Conservation (phyloP, 2,888 invertebrate species). For the Julus scandinavius region DNA sequence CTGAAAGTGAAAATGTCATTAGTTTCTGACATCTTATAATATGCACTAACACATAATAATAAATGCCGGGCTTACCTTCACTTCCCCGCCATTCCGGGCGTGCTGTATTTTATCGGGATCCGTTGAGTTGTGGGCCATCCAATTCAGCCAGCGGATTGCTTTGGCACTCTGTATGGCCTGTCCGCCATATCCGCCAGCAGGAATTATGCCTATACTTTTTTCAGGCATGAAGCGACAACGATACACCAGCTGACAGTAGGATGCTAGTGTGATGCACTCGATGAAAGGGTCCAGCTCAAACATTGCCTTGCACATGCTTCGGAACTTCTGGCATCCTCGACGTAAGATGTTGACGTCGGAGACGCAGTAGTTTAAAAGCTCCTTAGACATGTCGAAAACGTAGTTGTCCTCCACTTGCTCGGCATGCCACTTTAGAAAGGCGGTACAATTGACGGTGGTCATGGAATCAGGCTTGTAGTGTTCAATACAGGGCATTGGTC, state of each 20-base stretch:
- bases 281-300: constrained; percentile 1
- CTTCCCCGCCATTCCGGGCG: not conserved
- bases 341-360: constrained; percentile 16
- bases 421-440: not conserved
- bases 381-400: not conserved
- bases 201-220: not conserved
- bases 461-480: not conserved
- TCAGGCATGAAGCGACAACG: not conserved
- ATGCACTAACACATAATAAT: not conserved
- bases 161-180: not conserved
- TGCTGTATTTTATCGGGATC: not conserved
- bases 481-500: no score
- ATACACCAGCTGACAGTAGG: not conserved
- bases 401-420: not conserved
- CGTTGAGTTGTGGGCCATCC: not conserved
- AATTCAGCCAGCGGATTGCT: not conserved
- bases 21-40: not conserved
- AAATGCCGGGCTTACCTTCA: not conserved
- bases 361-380: not conserved
- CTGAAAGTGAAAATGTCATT: not conserved
- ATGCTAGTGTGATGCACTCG: constrained; percentile 19
- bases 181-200: not conserved
- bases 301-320: not conserved
- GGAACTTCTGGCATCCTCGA: not conserved
- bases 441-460: not conserved